Evolutionary conservation across 2,797 vertebrate species (phyloP), one percentile per base, ranked within the genome.

Genomic region (Ctenosaura bakeri): DNA sequence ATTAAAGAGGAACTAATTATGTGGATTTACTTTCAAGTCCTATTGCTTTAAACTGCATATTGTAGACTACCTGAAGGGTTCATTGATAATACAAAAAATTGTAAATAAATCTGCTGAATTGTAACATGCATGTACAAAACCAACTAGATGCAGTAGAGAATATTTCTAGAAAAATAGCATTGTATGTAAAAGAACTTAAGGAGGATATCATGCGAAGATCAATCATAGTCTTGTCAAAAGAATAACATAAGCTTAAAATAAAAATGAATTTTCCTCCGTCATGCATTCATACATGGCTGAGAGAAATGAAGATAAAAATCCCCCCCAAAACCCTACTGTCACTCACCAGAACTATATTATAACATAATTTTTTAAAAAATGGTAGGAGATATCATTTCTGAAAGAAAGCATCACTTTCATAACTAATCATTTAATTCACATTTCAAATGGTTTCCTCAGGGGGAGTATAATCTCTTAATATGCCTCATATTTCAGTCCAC

Each of bases 381-480:
- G 64, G 0, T 86, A 42, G 86, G 83, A 7, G 1, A 77, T 90
- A 69, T 91, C 78, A 83, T 62, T 88, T 81, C n/a, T 59, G 83
- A 24, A 91, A 59, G 18, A 92, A 74, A 6, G 6, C 82, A 0
- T 29, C 46, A 90, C 54, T 83, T 79, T 71, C 24, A 76, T 4
- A 83, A 32, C 1, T 90, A 83, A 90, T 93, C 77, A 91, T 83
- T 92, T 90, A 82, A 92, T 92, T 86, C 88, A 35, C 89, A 89
- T 2, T 90, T 92, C n/a, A 92, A 93, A 92, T n/a, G 3, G 2
- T 5, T 90, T 83, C 6, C 12, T 89, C 38, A 85, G 56, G 87
- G 24, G 5, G 52, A 69, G 42, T 12, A 59, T 86, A 87, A 71
- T 50, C 74, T 83, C 5, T 89, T 77, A 16, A 84, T 74, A 76